Conservation (phyloP, 2,113 vertebrate genomes). For the Dinomys branickii region DNA sequence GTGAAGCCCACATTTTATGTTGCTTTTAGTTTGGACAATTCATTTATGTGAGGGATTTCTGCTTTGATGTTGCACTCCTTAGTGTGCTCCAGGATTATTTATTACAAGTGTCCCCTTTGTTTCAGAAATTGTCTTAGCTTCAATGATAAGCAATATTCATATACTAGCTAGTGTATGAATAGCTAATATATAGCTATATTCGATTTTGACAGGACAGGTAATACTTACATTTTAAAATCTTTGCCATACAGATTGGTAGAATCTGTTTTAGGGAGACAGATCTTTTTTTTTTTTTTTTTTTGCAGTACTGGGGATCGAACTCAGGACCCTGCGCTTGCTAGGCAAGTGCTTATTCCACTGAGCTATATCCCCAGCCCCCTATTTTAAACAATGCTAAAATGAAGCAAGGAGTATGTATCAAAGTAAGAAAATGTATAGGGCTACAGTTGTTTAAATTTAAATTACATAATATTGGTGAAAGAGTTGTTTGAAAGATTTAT, state of each 20-base stretch:
- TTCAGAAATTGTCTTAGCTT: not conserved
- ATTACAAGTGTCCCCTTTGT: not conserved
- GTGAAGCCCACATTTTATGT: not conserved
- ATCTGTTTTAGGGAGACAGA: too few relatives aligned
- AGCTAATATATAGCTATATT: too few relatives aligned
- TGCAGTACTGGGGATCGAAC: too few relatives aligned
- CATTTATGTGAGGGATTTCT: not conserved
- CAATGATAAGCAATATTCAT: not conserved
- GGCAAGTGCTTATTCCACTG: too few relatives aligned
- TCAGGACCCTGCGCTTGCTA: too few relatives aligned
- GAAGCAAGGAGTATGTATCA: not conserved
- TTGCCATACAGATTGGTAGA: not conserved
- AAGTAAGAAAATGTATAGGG: not conserved
- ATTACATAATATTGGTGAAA: not conserved
- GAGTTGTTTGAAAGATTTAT: not conserved
- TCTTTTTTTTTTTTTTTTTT: too few relatives aligned
- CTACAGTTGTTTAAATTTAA: not conserved
- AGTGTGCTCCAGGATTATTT: not conserved
- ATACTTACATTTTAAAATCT: not conserved
- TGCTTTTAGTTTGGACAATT: not conserved
- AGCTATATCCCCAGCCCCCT: too few relatives aligned
- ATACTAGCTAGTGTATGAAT: too few relatives aligned
- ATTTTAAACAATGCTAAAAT: not conserved
- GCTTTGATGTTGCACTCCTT: not conserved
- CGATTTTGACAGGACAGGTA: not conserved